Evolutionary conservation across 2,888 invertebrate species (phyloP), one percentile per base, ranked within the genome.

Genomic region (Hydropsyche betteni): DNA sequence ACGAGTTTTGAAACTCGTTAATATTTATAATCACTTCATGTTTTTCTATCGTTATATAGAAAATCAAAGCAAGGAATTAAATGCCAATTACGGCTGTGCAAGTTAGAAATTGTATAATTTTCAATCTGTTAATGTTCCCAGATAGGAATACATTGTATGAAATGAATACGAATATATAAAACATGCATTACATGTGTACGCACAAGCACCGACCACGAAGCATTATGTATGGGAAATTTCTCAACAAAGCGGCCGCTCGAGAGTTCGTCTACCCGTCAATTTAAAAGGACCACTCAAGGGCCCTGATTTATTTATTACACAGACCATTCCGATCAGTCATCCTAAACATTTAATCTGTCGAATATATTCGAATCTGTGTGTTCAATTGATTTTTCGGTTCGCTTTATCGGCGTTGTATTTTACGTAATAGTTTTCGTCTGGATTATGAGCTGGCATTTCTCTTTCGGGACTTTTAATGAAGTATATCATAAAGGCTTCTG

Each of bases 241-340:
- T 70, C 75, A 70, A 75, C 75, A 75, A 75, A 75, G 70, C 75
- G 75, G 71, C 44, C 75, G 68, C 75, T 73, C 7, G 64, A 70
- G 69, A 72, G 77, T 77, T 77, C 77, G 72, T 74, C 77, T 74
- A 77, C 74, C 77, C 74, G 71, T 44, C 71, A 70, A 74, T 74
- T 77, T 75, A 68, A 72, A 73, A 75, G 75, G 75, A 69, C 77
- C 77, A 77, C 73, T 77, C 73, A 69, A 72, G 73, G 61, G 61
- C 73, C 77, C 73, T 77, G 77, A 77, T 77, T 77, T 77, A 77
- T 77, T 77, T 69, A 55, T 38, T 55, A 44, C 58, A 72, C 72
- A 61, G 72, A 72, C 55, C 72, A 58, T 72, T 72, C 72, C 61
- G 72, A 61, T 36, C 72, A 72, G 72, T 72, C 72, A 55, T 55